A percentile compares a stretch with the other conserved stretches of the same genome.
phyloP scores from a whole-genome alignment of 1,140 invertebrate genomes.

The Dinothrombium tinctorium region DNA sequence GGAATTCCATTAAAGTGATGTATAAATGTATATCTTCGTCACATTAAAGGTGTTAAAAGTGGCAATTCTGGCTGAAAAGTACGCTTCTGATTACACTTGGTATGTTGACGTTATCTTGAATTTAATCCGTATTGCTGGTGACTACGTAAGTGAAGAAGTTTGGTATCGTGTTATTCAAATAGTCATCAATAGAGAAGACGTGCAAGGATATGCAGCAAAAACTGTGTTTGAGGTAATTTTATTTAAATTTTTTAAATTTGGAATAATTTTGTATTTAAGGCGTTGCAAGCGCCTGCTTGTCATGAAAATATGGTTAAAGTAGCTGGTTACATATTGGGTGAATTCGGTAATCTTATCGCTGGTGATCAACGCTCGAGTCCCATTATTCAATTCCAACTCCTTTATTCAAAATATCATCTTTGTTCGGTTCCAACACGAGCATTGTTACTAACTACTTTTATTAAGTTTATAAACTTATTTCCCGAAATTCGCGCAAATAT shows the following conservation, averaged over 20 bases:
- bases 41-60: conserved; percentile 54
- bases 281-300: conserved; percentile 88
- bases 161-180: conserved; percentile 99
- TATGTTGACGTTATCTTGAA: conserved; percentile 97
- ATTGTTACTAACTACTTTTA: conserved; percentile 85
- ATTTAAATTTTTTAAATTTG: neutral
- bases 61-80: conserved; percentile 96
- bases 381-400: conserved; percentile 76
- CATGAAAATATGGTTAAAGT: conserved; percentile 99
- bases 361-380: conserved; percentile 88
- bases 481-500: conserved; percentile 92
- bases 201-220: conserved; percentile 97
- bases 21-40: neutral
- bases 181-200: conserved; percentile 96
- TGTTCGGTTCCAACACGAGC: conserved; percentile 90
- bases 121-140: conserved; percentile 94
- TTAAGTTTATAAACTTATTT: conserved; percentile 98
- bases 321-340: conserved; percentile 94
- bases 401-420: conserved; percentile 96
- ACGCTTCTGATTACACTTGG: conserved; percentile 98
- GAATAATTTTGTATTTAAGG: conserved; percentile 25
- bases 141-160: conserved; percentile 83
- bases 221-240: conserved; percentile 75
- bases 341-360: conserved; percentile 98
- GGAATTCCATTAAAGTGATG: too few relatives aligned